Evolutionary conservation across 64 coral and sea anemone genomes (phyloP).

Genomic region (Acropora yongei): DNA sequence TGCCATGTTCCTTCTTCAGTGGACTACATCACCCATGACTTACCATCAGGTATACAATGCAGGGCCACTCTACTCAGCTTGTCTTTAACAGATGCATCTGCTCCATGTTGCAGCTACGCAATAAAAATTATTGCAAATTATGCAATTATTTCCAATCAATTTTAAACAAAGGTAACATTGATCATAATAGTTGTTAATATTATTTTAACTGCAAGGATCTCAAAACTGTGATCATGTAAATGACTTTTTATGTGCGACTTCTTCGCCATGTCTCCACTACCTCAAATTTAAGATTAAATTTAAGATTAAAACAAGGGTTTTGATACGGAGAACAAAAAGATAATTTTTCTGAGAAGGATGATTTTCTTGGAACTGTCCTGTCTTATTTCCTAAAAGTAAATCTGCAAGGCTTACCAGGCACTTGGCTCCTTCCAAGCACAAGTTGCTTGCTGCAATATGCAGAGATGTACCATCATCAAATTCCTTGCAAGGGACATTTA

Average conservation of each 20-base stretch:
- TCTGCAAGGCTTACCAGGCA: slow-evolving; percentile 73
- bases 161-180: neutral
- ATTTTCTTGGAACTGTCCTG: too few species aligned
- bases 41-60: slow-evolving; percentile 85
- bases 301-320: too few species aligned
- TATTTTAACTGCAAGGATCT: too few species aligned
- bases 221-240: too few species aligned
- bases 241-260: too few species aligned
- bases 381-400: too few species aligned
- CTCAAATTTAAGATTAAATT: too few species aligned
- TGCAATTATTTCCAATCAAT: neutral
- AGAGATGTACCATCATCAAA: slow-evolving; percentile 97
- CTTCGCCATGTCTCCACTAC: too few species aligned
- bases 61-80: slow-evolving; percentile 74
- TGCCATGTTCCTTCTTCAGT: neutral
- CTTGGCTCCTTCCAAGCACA: slow-evolving; percentile 89
- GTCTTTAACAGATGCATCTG: slow-evolving; percentile 81
- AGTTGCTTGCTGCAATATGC: slow-evolving; percentile 93
- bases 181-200: too few species aligned
- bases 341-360: too few species aligned
- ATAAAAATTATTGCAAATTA: neutral
- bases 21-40: neutral
- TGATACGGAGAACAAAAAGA: too few species aligned
- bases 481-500: slow-evolving; percentile 86
- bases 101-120: slow-evolving; percentile 84